phyloP scores from a whole-genome alignment of 1,140 invertebrate species.

The Dendrolimus punctatus region DNA sequence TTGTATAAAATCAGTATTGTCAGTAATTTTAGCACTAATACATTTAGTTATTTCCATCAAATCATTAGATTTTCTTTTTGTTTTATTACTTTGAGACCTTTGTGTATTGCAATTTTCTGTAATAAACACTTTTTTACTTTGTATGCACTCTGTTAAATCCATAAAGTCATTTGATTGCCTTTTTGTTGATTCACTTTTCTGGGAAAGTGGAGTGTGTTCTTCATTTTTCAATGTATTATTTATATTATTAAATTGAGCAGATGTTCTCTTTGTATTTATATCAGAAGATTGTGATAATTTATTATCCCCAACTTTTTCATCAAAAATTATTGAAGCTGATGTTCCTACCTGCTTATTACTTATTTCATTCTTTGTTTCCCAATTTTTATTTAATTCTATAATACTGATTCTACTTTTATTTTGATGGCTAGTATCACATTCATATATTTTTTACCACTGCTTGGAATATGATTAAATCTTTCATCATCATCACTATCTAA shows the following conservation, averaged over 20 bases:
- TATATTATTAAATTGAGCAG: too few relatives aligned
- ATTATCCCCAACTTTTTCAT: too few relatives aligned
- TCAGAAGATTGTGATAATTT: too few relatives aligned
- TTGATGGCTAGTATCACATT: too few relatives aligned
- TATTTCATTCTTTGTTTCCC: too few relatives aligned
- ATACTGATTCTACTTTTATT: too few relatives aligned
- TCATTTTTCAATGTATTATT: too few relatives aligned
- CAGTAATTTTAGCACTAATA: slow-evolving; percentile 20
- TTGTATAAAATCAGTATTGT: slow-evolving; percentile 24
- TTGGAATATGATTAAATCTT: not conserved
- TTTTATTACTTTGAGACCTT: slow-evolving; percentile 17
- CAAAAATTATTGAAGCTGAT: too few relatives aligned
- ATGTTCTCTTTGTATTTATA: too few relatives aligned
- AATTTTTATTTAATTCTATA: too few relatives aligned
- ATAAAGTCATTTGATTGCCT: slow-evolving; percentile 23
- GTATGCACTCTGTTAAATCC: slow-evolving; percentile 50
- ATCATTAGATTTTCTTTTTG: slow-evolving; percentile 45
- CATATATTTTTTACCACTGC: slow-evolving; percentile 1
- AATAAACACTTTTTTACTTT: slow-evolving; percentile 9
- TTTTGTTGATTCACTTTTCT: slow-evolving; percentile 9
- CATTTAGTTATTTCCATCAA: slow-evolving; percentile 57
- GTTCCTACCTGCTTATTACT: too few relatives aligned
- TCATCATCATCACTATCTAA: slow-evolving; percentile 10
- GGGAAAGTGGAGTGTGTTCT: too few relatives aligned
- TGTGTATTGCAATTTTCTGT: slow-evolving; percentile 8